Evolutionary conservation across 2,797 vertebrate genomes (phyloP).

Genomic region (Sebastes ruberrimus): DNA sequence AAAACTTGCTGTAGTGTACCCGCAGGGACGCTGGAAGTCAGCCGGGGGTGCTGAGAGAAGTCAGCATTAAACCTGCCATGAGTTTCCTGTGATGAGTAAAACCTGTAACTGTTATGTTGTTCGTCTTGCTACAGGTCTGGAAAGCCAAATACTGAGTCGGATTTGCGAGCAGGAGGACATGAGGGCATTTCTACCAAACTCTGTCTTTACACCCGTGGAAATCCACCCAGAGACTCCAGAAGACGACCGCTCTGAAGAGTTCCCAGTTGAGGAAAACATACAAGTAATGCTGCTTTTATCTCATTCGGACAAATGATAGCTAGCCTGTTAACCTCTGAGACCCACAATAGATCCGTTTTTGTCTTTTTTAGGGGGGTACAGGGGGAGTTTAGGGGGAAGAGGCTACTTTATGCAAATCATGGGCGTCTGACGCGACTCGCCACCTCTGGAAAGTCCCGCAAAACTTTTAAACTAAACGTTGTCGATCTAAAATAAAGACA

Average conservation of each 20-base stretch:
- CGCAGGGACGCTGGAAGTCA: no score
- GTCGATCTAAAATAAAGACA: no score
- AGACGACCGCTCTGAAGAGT: not conserved
- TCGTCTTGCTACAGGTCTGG: conserved; percentile 75
- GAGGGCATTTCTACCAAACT: conserved; percentile 57
- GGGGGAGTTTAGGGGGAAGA: no score
- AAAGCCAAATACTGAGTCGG: conserved; percentile 81
- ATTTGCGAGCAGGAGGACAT: conserved; percentile 82
- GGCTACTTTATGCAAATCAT: no score
- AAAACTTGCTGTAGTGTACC: no score
- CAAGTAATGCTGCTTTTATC: conserved; percentile 18
- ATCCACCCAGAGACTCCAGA: not conserved
- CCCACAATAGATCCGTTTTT: no score
- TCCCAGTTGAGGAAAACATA: conserved; percentile 20
- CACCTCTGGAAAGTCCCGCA: no score
- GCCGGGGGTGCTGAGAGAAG: no score
- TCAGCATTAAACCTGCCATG: not conserved
- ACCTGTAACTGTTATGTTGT: not conserved
- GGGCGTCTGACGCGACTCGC: no score
- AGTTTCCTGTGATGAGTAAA: not conserved
- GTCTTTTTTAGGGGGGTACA: no score
- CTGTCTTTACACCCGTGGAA: conserved; percentile 41
- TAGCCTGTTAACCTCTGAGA: not conserved
- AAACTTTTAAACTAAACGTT: no score
- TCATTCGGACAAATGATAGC: not conserved